Conservation (phyloP, 2,113 vertebrate genomes). For the Caretta caretta region DNA sequence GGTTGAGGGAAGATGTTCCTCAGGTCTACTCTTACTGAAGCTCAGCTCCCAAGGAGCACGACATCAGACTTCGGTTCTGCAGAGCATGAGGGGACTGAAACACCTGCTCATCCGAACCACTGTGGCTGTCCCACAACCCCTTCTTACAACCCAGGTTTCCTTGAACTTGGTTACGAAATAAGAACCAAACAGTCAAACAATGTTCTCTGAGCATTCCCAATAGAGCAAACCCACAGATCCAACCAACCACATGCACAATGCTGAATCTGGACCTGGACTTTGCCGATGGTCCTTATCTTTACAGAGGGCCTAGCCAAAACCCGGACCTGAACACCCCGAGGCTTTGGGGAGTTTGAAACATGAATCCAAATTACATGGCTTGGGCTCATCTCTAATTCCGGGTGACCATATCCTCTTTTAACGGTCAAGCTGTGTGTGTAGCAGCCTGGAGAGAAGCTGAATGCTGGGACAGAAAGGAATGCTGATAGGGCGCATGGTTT, state of each 20-base stretch:
- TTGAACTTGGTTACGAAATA: background rate
- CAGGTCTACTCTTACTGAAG: background rate
- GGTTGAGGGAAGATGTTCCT: background rate
- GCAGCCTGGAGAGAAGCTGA: background rate
- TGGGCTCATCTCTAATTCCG: background rate
- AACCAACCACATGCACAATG: background rate
- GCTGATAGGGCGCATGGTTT: background rate
- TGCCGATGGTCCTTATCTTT: background rate
- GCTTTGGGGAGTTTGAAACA: fast-evolving
- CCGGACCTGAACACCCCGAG: background rate
- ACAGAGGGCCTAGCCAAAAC: background rate
- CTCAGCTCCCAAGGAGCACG: background rate
- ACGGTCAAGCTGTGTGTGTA: background rate
- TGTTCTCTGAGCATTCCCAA: background rate
- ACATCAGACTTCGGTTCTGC: background rate
- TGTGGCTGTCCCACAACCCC: background rate
- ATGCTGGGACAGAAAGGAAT: background rate
- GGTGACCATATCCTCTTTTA: background rate
- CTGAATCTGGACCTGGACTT: background rate
- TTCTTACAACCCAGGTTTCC: background rate
- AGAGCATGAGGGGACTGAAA: background rate
- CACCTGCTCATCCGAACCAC: background rate
- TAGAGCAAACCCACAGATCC: background rate
- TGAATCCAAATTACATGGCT: background rate
- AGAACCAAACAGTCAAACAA: slow-evolving; percentile 3